phyloP scores from a whole-genome alignment of 2,113 vertebrate genomes.

The Phaetusa simplex region DNA sequence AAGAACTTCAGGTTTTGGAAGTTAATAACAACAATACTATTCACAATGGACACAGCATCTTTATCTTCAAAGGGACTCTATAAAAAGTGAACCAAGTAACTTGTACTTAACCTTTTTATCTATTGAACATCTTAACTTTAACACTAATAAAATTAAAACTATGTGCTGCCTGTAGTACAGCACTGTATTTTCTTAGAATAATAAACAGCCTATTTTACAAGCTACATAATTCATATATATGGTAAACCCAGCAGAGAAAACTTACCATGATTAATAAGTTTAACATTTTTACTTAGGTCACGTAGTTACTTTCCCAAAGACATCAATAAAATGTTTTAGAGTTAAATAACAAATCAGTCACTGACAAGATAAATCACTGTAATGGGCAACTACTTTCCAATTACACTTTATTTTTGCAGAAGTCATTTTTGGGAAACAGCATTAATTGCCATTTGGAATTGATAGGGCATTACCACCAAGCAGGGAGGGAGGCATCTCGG shows the following conservation, averaged over 20 bases:
- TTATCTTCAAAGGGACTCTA: background rate
- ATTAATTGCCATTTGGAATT: constrained; percentile 53
- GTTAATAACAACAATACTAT: background rate
- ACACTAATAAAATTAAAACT: constrained; percentile 36
- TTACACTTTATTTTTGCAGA: constrained; percentile 53
- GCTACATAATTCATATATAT: constrained; percentile 19
- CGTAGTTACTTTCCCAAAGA: constrained; percentile 25
- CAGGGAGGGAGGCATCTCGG: background rate
- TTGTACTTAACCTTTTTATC: constrained; percentile 43
- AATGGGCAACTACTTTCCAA: constrained; percentile 53
- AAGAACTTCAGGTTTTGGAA: background rate
- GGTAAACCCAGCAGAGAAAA: constrained; percentile 31
- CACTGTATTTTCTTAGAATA: constrained; percentile 14
- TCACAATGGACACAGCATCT: background rate
- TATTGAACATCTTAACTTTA: constrained; percentile 1
- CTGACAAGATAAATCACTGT: constrained; percentile 47
- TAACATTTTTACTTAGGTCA: constrained; percentile 59
- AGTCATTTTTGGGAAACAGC: constrained; percentile 26
- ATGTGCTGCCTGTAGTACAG: background rate
- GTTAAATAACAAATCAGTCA: constrained; percentile 55
- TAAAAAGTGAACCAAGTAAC: constrained; percentile 11
- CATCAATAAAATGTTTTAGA: constrained; percentile 57
- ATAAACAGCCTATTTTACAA: constrained; percentile 37
- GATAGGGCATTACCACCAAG: constrained; percentile 41
- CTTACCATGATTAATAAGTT: constrained; percentile 47